Evolutionary conservation across 2,113 vertebrate species (phyloP), one percentile per base, ranked within the genome.

Genomic region (Archilochus colubris): DNA sequence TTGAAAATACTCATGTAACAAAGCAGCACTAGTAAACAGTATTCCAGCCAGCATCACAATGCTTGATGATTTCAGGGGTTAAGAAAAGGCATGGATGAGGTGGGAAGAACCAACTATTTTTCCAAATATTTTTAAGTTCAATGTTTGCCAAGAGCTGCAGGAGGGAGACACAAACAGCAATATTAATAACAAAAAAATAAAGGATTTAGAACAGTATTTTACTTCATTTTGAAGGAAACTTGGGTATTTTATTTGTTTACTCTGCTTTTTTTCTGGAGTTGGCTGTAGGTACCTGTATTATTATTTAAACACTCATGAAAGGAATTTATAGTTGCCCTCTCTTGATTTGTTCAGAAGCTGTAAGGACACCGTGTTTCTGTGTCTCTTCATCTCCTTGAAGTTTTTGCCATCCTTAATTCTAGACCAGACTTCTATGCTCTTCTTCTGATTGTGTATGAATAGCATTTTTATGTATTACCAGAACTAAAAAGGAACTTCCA

Each of bases 61-160:
- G 44, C 64, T 64, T 75, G 61, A 74, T 69, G 58, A 83, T 83
- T 92, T 86, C 0, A 1, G 68, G 57, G 62, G 74, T 86, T 94
- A 91, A 89, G 74, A 69, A 67, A 66, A 94, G 74, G 46, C 78
- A 84, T 0, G 14, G 57, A 91, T 88, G 87, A 93, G 62, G 93
- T 94, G 93, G 92, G 81, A 91, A 95, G 84, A 89, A 89, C 1
- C 5, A 83, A 78, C 33, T 73, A n/a, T 70, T 92, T 95, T 95
- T 91, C 55, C 76, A 96, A 95, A 93, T 94, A 93, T 86, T 94
- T 40, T 96, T 44, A 80, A 67, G 82, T 85, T 79, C 50, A 33
- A 21, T 44, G 48, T 63, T 96, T 96, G 95, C 95, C 88, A 96
- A 88, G 24, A 94, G 57, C 78, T 96, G 94, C 94, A 95, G 93